Evolutionary conservation across 2,113 vertebrate species (phyloP), one percentile per base, ranked within the genome.

Genomic region (Takifugu flavidus): DNA sequence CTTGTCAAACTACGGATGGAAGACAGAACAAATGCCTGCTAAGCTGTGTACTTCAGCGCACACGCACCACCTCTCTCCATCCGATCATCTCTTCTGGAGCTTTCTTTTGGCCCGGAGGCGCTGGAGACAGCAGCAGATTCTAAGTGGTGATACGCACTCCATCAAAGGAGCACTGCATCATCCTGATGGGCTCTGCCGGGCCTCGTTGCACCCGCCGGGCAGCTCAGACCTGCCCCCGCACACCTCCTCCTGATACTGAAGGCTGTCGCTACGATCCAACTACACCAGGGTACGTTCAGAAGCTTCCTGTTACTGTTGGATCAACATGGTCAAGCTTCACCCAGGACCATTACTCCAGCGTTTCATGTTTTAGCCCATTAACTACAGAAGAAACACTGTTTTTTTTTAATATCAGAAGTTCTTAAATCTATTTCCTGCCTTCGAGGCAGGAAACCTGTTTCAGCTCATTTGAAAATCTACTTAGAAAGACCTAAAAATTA

Each of bases 101-200:
- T 55, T 60, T 74, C 63, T 72, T 29, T 61, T 74, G 66, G 66
- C 80, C 79, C 74, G 15, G 74, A 73, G 82, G 73, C 66, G 26
- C 46, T 70, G 73, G 65, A 78, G 72, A 73, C 77, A 75, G 82
- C 78, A 77, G 79, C 72, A 72, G 83, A 79, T 75, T 63, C 63
- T 65, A 54, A 75, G 53, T 67, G 64, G 53, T 67, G 79, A 84
- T 80, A 79, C 58, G 58, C 59, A 57, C 79, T 74, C 67, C 77
- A 83, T 87, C 79, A 86, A 83, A 83, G 74, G 25, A 51, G 34
- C 2, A 31, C 65, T 42, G 63, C 49, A 67, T 53, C 69, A 56
- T 50, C 69, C 63, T 49, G 70, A 82, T 73, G 65, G 71, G 71
- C 64, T 76, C 44, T 55, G 63, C 49, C 56, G 62, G 74, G 78